A percentile compares a stretch with the other conserved stretches of the same genome.
These are phyloP conservation scores for Tholera decimalis DNA, from an alignment of 2,888 invertebrate genomes.

Conservation along the genomic window DNA sequence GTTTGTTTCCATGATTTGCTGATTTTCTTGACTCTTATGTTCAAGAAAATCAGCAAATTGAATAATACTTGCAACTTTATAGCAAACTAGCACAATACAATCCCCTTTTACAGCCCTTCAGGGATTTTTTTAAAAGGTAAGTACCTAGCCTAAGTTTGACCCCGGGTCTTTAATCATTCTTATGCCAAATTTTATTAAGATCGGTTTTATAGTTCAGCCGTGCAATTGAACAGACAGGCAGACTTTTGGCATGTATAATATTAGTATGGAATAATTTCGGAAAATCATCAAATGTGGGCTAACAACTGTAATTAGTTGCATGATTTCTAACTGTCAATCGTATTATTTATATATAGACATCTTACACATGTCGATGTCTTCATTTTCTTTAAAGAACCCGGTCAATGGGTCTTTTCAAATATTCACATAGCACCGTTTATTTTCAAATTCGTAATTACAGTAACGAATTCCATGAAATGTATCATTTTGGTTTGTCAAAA, in stretches of 20 bases:
- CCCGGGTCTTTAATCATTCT: no score
- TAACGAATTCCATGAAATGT: neutral
- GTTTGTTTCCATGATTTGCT: slow-evolving; percentile 56
- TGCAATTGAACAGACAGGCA: no score
- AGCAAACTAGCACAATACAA: no score
- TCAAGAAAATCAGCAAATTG: slow-evolving; percentile 9
- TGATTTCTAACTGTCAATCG: neutral
- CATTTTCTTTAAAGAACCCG: neutral
- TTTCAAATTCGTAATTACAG: neutral
- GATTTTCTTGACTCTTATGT: no score
- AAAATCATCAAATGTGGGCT: neutral
- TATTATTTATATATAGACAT: no score
- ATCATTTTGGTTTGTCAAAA: neutral
- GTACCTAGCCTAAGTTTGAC: no score
- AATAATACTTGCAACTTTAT: neutral
- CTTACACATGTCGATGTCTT: neutral
- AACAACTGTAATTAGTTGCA: no score
- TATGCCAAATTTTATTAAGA: no score
- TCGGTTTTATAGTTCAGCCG: no score
- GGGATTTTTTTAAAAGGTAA: no score
- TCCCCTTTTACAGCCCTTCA: no score
- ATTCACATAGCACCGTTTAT: neutral
- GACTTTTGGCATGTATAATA: no score
- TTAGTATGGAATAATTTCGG: neutral
- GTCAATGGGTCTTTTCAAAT: neutral